phyloP scores from a whole-genome alignment of 2,113 vertebrate species.

The Pristiophorus japonicus region DNA sequence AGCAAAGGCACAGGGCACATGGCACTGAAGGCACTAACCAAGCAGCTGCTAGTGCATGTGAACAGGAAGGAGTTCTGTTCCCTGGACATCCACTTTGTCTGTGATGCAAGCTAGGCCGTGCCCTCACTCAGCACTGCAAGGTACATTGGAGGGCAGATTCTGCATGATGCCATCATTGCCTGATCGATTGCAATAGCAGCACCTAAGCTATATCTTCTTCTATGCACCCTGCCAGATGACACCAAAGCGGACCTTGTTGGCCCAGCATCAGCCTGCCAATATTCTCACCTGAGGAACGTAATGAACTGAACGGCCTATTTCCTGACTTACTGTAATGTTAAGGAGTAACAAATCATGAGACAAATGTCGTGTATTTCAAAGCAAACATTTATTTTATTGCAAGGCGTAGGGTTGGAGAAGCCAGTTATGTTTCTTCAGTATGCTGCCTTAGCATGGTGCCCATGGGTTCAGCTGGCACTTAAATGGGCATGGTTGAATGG shows the following conservation, averaged over 20 bases:
- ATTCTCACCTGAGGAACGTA: neutral
- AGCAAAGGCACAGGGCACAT: neutral
- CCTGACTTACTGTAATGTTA: neutral
- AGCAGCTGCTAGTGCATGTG: neutral
- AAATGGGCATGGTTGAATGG: too few relatives aligned
- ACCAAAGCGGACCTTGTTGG: neutral
- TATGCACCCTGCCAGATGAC: neutral
- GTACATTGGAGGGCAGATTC: neutral
- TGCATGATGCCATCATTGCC: neutral
- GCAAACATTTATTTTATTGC: too few relatives aligned
- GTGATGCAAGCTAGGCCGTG: neutral
- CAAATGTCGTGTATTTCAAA: neutral
- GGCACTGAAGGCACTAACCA: neutral
- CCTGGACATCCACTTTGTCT: neutral
- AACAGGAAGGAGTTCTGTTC: neutral
- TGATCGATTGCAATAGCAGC: too few relatives aligned
- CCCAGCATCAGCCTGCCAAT: neutral
- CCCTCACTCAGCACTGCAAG: neutral
- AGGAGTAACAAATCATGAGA: neutral
- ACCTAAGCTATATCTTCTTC: neutral
- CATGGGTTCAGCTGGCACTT: too few relatives aligned
- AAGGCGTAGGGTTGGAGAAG: too few relatives aligned
- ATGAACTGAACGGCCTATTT: too few relatives aligned
- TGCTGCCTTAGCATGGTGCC: too few relatives aligned
- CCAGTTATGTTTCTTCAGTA: too few relatives aligned